Evolutionary conservation across 2,113 vertebrate species (phyloP).

Genomic region (Nycticorax nycticorax): DNA sequence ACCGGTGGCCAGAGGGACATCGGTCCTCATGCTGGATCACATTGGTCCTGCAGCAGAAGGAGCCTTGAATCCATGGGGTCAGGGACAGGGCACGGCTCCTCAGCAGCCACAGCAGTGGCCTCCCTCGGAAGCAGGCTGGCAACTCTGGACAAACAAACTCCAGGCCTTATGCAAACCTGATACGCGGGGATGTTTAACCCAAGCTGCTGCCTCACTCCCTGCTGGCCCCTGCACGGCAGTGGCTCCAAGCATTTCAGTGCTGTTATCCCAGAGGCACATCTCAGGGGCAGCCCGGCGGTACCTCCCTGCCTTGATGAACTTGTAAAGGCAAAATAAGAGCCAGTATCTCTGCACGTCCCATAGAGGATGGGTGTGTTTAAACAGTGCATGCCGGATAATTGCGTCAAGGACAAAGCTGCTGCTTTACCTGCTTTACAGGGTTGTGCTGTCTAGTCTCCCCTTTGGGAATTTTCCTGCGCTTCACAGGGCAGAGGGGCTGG

Average conservation of each 20-base stretch:
- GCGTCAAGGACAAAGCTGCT: background rate
- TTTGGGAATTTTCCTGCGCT: background rate
- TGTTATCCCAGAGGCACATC: background rate
- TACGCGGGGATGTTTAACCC: fast-evolving
- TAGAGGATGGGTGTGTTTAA: background rate
- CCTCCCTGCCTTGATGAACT: background rate
- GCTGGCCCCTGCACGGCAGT: background rate
- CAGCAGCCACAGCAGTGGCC: background rate
- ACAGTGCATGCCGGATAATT: fast-evolving
- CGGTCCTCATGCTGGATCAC: background rate
- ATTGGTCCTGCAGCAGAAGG: background rate
- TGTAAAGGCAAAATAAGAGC: background rate
- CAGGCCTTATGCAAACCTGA: background rate
- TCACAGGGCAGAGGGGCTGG: background rate
- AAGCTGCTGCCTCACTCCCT: background rate
- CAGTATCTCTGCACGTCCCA: background rate
- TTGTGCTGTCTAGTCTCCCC: fast-evolving
- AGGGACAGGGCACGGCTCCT: background rate
- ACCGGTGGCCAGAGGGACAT: background rate
- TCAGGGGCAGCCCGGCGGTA: fast-evolving
- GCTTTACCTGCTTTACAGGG: background rate
- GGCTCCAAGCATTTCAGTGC: background rate
- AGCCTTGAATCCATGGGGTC: background rate
- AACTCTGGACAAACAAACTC: background rate
- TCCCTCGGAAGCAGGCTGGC: background rate